phyloP scores from a whole-genome alignment of 2,113 vertebrate species.

The Rhizomys pruinosus region DNA sequence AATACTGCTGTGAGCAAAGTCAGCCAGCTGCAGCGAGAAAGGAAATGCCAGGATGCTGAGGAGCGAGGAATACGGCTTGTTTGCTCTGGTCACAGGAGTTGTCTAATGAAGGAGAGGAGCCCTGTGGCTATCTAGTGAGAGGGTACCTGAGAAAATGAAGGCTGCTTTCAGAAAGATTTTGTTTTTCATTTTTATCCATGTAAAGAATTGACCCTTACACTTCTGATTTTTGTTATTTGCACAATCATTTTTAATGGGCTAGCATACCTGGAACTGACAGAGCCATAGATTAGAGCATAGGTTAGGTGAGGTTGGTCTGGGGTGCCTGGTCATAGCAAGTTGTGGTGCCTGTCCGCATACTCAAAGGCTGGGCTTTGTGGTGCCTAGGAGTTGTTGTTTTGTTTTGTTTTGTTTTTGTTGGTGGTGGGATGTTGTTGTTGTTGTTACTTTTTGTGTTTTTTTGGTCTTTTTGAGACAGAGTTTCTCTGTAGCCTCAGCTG shows the following conservation, averaged over 20 bases:
- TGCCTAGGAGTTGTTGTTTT: background rate
- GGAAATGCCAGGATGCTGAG: background rate
- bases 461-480: too few species aligned
- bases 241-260: background rate
- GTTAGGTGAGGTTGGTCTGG: background rate
- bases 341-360: background rate
- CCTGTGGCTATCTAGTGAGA: background rate
- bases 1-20: background rate
- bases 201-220: background rate
- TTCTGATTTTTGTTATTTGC: background rate
- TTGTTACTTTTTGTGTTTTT: too few species aligned
- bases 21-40: background rate
- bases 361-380: background rate
- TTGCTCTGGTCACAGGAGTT: background rate
- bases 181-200: background rate
- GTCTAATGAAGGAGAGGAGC: background rate
- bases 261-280: background rate
- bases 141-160: background rate
- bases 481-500: too few species aligned
- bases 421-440: too few species aligned
- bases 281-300: background rate
- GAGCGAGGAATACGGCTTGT: background rate
- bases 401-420: too few species aligned
- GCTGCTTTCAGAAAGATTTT: slow-evolving; percentile 15
- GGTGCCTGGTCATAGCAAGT: background rate